A percentile compares a stretch with the other conserved stretches of the same genome.
Conservation (phyloP, 2,888 invertebrate species). For the Fabriciana adippe region DNA sequence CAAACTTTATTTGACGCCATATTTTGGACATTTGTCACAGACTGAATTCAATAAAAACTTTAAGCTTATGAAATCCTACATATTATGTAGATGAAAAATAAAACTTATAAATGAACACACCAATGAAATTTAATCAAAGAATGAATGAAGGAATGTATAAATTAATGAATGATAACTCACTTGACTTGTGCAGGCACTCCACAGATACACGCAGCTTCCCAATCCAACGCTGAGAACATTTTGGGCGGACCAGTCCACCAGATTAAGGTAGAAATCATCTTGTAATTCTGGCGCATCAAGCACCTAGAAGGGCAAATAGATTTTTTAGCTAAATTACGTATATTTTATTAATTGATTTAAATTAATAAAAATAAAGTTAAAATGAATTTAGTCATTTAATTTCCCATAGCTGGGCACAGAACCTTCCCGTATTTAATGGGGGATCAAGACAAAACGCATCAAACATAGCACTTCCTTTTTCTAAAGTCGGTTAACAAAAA, state of each 20-base stretch:
- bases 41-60: background rate
- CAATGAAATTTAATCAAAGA: too few species aligned
- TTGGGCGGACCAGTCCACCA: slow-evolving; percentile 99
- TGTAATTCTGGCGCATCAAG: slow-evolving; percentile 98
- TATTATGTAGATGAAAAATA: background rate
- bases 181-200: slow-evolving; percentile 99
- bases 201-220: slow-evolving; percentile 98
- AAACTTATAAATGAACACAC: background rate
- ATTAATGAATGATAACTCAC: slow-evolving; percentile 53
- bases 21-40: background rate
- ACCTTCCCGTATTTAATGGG: too few species aligned
- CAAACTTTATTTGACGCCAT: background rate
- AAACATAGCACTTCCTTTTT: too few species aligned
- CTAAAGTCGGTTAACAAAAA: background rate
- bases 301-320: slow-evolving; percentile 64
- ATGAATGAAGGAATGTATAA: background rate
- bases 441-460: too few species aligned
- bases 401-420: too few species aligned
- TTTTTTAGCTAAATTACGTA: slow-evolving; percentile 50
- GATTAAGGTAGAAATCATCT: slow-evolving; percentile 99
- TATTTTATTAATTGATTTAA: background rate
- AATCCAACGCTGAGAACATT: slow-evolving; percentile 99
- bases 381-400: too few species aligned
- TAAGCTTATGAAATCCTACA: background rate
- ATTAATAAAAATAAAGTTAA: too few species aligned